phyloP scores from a whole-genome alignment of 2,888 invertebrate genomes.

The Geotrupes spiniger region DNA sequence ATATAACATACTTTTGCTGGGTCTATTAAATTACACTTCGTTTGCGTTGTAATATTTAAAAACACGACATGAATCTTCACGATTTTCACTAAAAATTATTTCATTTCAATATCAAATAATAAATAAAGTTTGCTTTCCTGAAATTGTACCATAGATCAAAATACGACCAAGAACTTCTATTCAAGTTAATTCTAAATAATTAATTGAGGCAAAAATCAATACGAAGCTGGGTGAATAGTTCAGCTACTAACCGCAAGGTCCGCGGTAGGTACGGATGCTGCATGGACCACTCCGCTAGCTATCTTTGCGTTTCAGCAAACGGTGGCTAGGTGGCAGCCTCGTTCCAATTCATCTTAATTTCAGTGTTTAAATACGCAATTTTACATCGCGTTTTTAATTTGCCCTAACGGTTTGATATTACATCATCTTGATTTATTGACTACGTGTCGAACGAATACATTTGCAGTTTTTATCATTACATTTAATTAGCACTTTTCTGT shows the following conservation, averaged over 20 bases:
- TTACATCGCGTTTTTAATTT: neutral
- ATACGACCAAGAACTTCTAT: too few species aligned
- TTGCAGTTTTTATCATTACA: neutral
- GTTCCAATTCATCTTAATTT: conserved; percentile 8
- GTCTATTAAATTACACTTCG: too few species aligned
- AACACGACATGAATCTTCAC: too few species aligned
- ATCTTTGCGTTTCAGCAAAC: conserved; percentile 14
- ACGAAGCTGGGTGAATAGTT: conserved; percentile 1
- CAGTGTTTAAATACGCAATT: too few species aligned
- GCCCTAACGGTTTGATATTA: neutral
- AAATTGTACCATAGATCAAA: too few species aligned
- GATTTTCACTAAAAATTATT: too few species aligned
- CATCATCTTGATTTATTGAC: neutral
- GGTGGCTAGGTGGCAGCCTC: conserved; percentile 19
- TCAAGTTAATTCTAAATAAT: too few species aligned
- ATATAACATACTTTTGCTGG: too few species aligned
- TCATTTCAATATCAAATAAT: too few species aligned
- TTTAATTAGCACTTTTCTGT: neutral
- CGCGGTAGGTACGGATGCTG: conserved; percentile 17
- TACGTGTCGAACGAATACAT: neutral
- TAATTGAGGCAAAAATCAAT: too few species aligned
- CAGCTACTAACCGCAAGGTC: conserved; percentile 13
- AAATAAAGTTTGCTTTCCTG: too few species aligned
- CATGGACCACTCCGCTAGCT: conserved; percentile 21
- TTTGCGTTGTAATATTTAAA: too few species aligned